Conservation (phyloP, 37 sponge, comb jelly and placozoan species). For the Halichondria panicea region DNA sequence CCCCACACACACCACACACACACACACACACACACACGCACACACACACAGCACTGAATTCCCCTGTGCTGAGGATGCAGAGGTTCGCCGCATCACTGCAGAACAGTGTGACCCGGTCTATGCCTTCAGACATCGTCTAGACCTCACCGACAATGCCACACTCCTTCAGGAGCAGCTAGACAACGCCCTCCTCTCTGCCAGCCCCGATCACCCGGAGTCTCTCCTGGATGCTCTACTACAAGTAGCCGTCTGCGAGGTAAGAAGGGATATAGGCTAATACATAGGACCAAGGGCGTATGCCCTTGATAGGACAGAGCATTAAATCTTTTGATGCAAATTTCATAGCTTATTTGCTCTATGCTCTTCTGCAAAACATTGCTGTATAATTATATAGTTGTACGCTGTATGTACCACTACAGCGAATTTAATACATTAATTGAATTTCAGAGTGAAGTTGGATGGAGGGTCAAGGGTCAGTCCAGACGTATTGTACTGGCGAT, state of each 20-base stretch:
- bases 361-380: not conserved
- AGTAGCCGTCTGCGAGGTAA: conserved; percentile 73
- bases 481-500: conserved; percentile 65
- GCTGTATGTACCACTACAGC: too few species aligned
- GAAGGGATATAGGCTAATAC: not conserved
- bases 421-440: too few species aligned
- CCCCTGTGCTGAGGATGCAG: conserved; percentile 42
- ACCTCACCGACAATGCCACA: conserved; percentile 43
- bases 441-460: conserved; percentile 59
- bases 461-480: conserved; percentile 53
- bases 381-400: too few species aligned
- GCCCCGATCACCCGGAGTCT: conserved; percentile 74
- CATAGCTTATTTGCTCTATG: too few species aligned
- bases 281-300: not conserved
- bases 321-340: too few species aligned
- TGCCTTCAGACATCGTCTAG: conserved; percentile 63
- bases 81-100: not conserved
- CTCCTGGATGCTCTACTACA: conserved; percentile 79
- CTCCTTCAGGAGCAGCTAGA: conserved; percentile 28
- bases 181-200: conserved; percentile 46
- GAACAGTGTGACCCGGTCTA: conserved; percentile 41
- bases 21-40: not conserved
- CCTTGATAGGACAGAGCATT: not conserved
- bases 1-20: conserved; percentile 5
- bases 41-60: conserved; percentile 17